phyloP scores from a whole-genome alignment of 2,113 vertebrate species.

The Trinectes maculatus region DNA sequence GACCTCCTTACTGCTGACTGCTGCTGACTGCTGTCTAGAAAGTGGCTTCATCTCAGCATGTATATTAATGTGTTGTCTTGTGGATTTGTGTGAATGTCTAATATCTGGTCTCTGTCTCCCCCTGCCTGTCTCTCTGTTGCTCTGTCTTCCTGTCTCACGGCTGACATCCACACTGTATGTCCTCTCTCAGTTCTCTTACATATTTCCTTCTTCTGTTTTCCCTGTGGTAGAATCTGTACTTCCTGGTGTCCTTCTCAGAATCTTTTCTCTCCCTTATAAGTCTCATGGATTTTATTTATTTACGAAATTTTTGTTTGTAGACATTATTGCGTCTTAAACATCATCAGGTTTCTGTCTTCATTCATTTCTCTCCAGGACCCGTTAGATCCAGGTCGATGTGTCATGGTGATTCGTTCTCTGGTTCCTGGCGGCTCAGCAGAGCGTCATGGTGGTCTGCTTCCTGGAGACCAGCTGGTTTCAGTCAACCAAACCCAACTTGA shows the following conservation, averaged over 20 bases:
- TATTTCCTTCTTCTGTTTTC: too few species aligned
- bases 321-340: too few species aligned
- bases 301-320: too few species aligned
- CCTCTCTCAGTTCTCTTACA: background rate
- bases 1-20: background rate
- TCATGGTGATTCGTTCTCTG: slow-evolving; percentile 94
- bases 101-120: slow-evolving; percentile 77
- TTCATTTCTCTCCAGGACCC: slow-evolving; percentile 84
- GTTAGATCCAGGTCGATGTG: slow-evolving; percentile 86
- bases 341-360: too few species aligned
- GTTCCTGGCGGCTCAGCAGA: slow-evolving; percentile 88
- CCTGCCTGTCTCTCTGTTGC: slow-evolving; percentile 57
- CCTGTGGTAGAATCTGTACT: too few species aligned
- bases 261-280: too few species aligned
- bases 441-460: slow-evolving; percentile 81
- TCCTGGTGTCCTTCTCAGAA: too few species aligned
- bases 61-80: slow-evolving; percentile 10
- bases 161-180: background rate
- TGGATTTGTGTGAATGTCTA: background rate
- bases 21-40: background rate
- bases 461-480: slow-evolving; percentile 92
- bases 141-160: background rate
- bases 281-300: too few species aligned
- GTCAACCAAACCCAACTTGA: slow-evolving; percentile 88
- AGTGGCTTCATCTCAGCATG: background rate